phyloP scores from a whole-genome alignment of 2,113 vertebrate species.

The Elachura formosa region DNA sequence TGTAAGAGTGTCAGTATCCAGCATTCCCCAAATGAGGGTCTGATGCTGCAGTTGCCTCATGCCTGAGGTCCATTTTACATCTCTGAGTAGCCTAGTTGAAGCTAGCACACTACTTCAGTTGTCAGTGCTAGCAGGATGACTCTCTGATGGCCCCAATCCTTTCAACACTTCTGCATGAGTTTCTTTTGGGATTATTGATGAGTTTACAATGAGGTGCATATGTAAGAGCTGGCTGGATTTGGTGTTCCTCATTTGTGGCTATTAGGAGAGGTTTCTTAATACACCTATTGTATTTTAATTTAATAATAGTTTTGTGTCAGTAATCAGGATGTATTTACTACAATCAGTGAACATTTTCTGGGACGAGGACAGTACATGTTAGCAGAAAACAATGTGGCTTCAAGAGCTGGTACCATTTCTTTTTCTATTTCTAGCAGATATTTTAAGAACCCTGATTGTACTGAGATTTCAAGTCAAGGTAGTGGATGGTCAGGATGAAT shows the following conservation, averaged over 20 bases:
- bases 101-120: not conserved
- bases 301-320: not conserved
- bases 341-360: not conserved
- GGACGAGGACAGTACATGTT: not conserved
- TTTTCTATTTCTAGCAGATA: not conserved
- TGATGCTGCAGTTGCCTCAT: not conserved
- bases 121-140: not conserved
- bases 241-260: not conserved
- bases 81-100: not conserved
- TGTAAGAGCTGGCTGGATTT: not conserved
- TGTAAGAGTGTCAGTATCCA: not conserved
- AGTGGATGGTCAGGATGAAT: not conserved
- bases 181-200: slow-evolving; percentile 1
- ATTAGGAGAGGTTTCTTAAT: slow-evolving; percentile 24
- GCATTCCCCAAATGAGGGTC: not conserved
- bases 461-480: not conserved
- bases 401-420: not conserved
- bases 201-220: not conserved
- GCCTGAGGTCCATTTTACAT: not conserved
- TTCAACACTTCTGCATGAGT: not conserved
- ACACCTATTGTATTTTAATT: slow-evolving; percentile 22
- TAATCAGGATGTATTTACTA: not conserved
- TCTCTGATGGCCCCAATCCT: not conserved
- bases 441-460: not conserved
- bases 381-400: not conserved